Evolutionary conservation across 64 coral and sea anemone species (phyloP).

Genomic region (Trachythela sp.): DNA sequence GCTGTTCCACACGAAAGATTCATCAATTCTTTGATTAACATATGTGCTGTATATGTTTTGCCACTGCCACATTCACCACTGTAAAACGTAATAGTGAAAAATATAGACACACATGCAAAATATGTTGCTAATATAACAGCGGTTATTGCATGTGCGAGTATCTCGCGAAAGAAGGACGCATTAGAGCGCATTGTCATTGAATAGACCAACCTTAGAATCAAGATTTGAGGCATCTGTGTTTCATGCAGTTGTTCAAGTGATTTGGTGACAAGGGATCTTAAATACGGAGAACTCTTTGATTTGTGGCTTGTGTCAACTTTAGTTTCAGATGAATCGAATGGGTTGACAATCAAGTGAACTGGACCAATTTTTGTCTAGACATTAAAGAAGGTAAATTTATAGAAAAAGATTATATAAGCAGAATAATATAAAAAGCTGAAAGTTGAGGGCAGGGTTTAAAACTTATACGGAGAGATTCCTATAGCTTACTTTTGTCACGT

Average conservation of each 20-base stretch:
- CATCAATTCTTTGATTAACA: background rate
- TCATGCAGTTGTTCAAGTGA: background rate
- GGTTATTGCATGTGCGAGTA: too few relatives aligned
- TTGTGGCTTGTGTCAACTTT: background rate
- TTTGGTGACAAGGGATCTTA: background rate
- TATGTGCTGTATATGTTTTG: background rate
- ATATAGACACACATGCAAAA: background rate
- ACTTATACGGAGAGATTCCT: too few relatives aligned
- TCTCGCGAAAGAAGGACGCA: too few relatives aligned
- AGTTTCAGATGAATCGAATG: background rate
- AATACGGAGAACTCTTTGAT: background rate
- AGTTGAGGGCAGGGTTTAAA: too few relatives aligned
- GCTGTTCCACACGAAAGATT: background rate
- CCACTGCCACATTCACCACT: background rate
- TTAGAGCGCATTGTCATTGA: too few relatives aligned
- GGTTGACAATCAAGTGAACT: background rate
- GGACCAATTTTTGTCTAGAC: background rate
- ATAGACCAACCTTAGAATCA: background rate
- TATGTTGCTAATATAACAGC: too few relatives aligned
- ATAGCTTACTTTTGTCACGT: too few relatives aligned
- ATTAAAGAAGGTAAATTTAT: background rate
- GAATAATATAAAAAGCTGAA: too few relatives aligned
- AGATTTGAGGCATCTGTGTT: background rate
- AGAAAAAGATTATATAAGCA: too few relatives aligned
- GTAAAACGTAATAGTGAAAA: background rate